Conservation (phyloP, 2,113 vertebrate species). For the Hypanus sabinus region DNA sequence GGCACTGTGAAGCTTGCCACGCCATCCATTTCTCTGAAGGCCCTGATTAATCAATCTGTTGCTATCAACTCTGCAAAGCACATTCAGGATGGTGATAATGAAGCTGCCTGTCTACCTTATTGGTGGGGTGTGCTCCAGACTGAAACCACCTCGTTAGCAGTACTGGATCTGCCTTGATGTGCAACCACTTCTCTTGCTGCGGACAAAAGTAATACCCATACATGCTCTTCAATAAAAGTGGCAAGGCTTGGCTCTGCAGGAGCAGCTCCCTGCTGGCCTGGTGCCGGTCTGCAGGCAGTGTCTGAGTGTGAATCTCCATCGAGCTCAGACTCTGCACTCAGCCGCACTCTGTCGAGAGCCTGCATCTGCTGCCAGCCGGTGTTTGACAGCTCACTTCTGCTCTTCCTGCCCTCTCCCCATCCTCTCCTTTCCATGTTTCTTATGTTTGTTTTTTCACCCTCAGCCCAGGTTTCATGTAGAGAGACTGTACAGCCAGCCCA, state of each 20-base stretch:
- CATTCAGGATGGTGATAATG: neutral
- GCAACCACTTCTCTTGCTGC: neutral
- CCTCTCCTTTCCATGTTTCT: neutral
- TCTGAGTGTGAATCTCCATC: neutral
- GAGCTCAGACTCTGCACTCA: neutral
- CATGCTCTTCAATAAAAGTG: neutral
- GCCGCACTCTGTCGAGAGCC: neutral
- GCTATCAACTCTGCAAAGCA: neutral
- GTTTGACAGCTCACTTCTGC: neutral
- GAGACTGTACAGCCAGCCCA: too few species aligned
- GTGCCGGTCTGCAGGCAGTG: neutral
- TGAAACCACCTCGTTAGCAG: neutral
- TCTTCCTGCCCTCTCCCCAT: neutral
- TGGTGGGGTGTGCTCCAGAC: neutral
- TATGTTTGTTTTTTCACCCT: too few species aligned
- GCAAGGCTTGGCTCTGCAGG: neutral
- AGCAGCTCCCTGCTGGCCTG: neutral
- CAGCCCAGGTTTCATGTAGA: too few species aligned
- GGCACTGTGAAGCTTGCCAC: neutral
- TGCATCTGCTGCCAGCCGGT: neutral
- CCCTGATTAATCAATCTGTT: neutral
- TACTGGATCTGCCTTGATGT: neutral
- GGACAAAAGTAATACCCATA: neutral
- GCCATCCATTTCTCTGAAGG: neutral
- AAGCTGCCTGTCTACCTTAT: neutral